Evolutionary conservation across 2,888 invertebrate species (phyloP).

Genomic region (Thera britannica): DNA sequence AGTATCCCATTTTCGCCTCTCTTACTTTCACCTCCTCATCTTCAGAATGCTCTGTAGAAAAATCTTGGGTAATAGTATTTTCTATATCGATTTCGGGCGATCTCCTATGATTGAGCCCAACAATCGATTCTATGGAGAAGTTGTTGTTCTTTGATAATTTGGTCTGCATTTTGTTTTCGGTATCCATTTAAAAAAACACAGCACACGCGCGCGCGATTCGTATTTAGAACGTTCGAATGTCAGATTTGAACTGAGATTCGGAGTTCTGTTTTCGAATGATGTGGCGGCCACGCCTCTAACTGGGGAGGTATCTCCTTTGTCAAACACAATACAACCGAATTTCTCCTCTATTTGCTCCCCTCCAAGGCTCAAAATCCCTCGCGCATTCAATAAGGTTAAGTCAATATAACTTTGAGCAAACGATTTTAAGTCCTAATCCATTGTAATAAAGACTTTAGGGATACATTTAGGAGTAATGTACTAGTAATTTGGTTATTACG

Average conservation of each 20-base stretch:
- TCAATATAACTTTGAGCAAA: conserved; percentile 10
- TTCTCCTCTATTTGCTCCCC: not conserved
- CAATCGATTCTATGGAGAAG: conserved; percentile 87
- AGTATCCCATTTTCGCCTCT: conserved; percentile 74
- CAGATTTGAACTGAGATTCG: conserved; percentile 57
- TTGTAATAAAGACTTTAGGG: conserved; percentile 5
- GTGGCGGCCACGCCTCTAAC: conserved; percentile 58
- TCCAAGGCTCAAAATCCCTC: not conserved
- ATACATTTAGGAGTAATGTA: conserved; percentile 36
- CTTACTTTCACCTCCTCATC: conserved; percentile 73
- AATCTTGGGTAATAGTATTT: conserved; percentile 72
- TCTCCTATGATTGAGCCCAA: conserved; percentile 68
- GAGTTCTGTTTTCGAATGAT: conserved; percentile 47
- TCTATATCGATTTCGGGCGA: conserved; percentile 81
- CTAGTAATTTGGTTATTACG: conserved; percentile 42
- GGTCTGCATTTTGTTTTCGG: conserved; percentile 71
- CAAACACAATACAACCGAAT: conserved; percentile 11
- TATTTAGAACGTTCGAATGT: conserved; percentile 61
- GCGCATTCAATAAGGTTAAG: conserved; percentile 23
- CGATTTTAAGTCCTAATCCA: conserved; percentile 27
- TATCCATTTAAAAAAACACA: conserved; percentile 63
- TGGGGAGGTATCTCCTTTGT: conserved; percentile 52
- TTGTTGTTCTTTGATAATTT: conserved; percentile 82
- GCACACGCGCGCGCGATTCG: conserved; percentile 45
- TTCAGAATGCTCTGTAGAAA: conserved; percentile 62